Conservation (phyloP, 2,888 invertebrate genomes). For the Balanococcus diminutus region DNA sequence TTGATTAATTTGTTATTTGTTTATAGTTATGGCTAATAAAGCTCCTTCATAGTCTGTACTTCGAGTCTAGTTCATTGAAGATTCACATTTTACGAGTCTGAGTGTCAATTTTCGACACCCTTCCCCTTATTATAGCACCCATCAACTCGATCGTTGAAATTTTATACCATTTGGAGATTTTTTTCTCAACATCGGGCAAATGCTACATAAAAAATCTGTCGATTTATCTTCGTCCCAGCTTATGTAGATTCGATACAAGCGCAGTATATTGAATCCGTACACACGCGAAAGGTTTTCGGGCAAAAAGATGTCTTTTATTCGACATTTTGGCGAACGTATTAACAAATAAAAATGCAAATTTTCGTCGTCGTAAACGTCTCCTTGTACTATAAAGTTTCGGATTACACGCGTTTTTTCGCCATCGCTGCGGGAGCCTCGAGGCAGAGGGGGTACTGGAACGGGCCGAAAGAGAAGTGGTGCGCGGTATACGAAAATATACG, state of each 20-base stretch:
- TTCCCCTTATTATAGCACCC: too few species aligned
- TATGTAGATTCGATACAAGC: not conserved
- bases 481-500: not conserved
- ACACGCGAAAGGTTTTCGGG: not conserved
- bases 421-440: not conserved
- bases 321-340: constrained; percentile 1
- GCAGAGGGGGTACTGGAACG: not conserved
- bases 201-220: not conserved
- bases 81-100: too few species aligned
- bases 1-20: too few species aligned
- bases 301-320: not conserved
- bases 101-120: too few species aligned
- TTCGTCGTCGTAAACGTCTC: not conserved
- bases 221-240: not conserved
- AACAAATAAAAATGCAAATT: constrained; percentile 22
- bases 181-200: not conserved
- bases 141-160: too few species aligned
- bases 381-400: not conserved
- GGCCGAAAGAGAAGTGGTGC: not conserved
- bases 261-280: too few species aligned
- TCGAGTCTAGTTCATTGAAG: too few species aligned
- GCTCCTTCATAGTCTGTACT: too few species aligned
- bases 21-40: too few species aligned
- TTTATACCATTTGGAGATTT: not conserved
- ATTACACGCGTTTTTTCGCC: not conserved